phyloP scores from a whole-genome alignment of 2,797 vertebrate species.

The Sebastes itinus region DNA sequence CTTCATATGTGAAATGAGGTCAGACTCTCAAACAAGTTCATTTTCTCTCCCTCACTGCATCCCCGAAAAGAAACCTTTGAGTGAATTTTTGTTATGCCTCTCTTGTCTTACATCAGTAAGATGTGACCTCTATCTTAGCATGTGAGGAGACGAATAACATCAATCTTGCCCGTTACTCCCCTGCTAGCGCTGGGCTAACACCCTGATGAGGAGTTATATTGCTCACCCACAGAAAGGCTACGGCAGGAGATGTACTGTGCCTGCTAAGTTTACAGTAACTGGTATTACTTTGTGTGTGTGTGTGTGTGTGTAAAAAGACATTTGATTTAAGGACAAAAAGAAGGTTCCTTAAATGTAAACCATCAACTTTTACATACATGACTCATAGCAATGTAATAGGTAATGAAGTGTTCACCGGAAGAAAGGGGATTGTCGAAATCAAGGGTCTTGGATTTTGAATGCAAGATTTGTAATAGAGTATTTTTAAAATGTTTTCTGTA shows the following conservation, averaged over 20 bases:
- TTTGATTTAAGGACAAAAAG: neutral
- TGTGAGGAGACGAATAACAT: constrained; percentile 53
- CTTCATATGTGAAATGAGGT: constrained; percentile 56
- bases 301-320: neutral
- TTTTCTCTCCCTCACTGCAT: constrained; percentile 3
- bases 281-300: neutral
- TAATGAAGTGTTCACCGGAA: fast-evolving
- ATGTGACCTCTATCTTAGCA: constrained; percentile 52
- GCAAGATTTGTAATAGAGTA: too few species aligned
- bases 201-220: constrained; percentile 39
- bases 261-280: constrained; percentile 14
- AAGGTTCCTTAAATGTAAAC: neutral
- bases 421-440: fast-evolving
- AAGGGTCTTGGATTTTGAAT: too few species aligned
- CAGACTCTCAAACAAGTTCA: constrained; percentile 38
- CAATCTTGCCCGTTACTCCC: constrained; percentile 41
- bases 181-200: constrained; percentile 30
- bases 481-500: too few species aligned
- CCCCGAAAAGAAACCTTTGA: constrained; percentile 3
- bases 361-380: neutral
- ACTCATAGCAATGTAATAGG: too few species aligned
- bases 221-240: constrained; percentile 20
- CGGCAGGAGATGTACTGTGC: neutral
- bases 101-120: constrained; percentile 44
- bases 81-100: constrained; percentile 30